Conservation (phyloP, 2,888 invertebrate species). For the Villa cingulata region DNA sequence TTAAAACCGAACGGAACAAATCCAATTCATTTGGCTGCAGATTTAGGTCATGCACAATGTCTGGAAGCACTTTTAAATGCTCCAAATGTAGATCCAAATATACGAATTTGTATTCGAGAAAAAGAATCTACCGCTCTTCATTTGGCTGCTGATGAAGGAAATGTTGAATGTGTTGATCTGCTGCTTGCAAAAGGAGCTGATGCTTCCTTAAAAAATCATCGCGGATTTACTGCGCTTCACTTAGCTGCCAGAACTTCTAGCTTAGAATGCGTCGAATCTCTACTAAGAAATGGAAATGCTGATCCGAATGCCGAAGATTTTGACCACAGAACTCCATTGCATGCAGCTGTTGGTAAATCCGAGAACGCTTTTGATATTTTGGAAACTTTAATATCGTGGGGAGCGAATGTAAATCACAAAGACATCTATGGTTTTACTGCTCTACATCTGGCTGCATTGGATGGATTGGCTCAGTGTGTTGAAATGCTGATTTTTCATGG, state of each 20-base stretch:
- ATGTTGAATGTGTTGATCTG: constrained; percentile 64
- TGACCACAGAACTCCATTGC: constrained; percentile 67
- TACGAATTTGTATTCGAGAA: constrained; percentile 52
- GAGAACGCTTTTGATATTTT: constrained; percentile 67
- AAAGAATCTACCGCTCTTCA: constrained; percentile 69
- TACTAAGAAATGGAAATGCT: constrained; percentile 58
- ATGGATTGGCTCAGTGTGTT: constrained; percentile 72
- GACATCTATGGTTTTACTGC: constrained; percentile 79
- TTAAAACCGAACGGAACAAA: constrained; percentile 64
- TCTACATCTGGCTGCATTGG: constrained; percentile 71
- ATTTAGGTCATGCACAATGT: constrained; percentile 62
- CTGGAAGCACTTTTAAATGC: constrained; percentile 60
- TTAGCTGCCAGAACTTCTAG: constrained; percentile 68
- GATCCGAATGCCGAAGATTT: constrained; percentile 69
- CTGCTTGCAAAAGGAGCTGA: constrained; percentile 62
- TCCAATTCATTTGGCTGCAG: constrained; percentile 68
- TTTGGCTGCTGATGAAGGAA: constrained; percentile 78
- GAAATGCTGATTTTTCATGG: constrained; percentile 72
- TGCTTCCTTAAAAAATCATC: constrained; percentile 56
- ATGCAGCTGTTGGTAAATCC: constrained; percentile 74
- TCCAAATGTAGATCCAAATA: constrained; percentile 56
- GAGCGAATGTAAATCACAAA: constrained; percentile 68
- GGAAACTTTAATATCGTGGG: constrained; percentile 63
- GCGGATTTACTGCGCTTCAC: constrained; percentile 76
- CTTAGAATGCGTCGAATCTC: constrained; percentile 64